Evolutionary conservation across 2,888 invertebrate genomes (phyloP).

Genomic region (Cephus pulcher): DNA sequence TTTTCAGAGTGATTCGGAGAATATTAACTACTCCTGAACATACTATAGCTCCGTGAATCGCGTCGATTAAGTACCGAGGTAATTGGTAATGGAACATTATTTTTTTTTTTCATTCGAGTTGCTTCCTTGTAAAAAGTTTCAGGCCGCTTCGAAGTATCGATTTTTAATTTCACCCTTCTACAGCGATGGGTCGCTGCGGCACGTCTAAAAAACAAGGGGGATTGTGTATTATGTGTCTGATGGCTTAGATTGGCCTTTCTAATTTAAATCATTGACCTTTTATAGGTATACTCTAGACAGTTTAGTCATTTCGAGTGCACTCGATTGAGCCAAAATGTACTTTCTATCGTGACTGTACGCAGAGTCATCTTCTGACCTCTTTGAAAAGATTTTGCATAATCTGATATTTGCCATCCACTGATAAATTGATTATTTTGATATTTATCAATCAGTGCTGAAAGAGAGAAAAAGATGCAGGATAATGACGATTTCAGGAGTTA

Average conservation of each 20-base stretch:
- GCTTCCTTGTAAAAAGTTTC: constrained; percentile 8
- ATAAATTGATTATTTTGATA: background rate
- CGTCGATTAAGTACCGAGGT: background rate
- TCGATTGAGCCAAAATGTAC: background rate
- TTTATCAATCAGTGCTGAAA: background rate
- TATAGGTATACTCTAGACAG: background rate
- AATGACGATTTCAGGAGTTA: background rate
- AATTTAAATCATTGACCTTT: background rate
- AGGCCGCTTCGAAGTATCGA: constrained; percentile 15
- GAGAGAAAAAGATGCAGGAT: too few relatives aligned
- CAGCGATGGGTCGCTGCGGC: background rate
- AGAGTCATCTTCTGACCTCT: too few relatives aligned
- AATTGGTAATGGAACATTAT: constrained; percentile 5
- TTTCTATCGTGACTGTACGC: background rate
- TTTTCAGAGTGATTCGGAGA: background rate
- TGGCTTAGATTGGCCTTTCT: background rate
- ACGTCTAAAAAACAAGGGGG: background rate
- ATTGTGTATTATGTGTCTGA: background rate
- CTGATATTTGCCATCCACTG: background rate
- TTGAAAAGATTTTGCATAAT: background rate
- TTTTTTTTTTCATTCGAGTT: background rate
- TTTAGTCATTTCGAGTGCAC: background rate
- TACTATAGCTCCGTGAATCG: constrained; percentile 8
- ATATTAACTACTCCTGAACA: background rate
- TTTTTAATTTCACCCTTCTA: constrained; percentile 8